Conservation (phyloP, 2,113 vertebrate genomes). For the Sphyrna mokarran region DNA sequence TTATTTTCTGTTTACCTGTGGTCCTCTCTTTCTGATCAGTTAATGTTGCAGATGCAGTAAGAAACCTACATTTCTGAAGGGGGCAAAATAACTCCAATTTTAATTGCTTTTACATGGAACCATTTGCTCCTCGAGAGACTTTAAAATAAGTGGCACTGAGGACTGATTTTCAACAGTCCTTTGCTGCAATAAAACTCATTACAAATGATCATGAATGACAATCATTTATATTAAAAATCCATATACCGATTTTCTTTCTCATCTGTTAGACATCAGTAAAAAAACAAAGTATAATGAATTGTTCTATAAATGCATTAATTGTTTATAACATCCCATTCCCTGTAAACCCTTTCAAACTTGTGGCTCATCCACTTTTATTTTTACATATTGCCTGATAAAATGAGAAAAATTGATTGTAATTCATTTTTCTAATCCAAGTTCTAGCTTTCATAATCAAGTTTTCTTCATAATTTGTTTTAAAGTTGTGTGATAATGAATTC, state of each 20-base stretch:
- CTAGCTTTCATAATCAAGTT: constrained; percentile 43
- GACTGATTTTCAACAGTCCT: constrained; percentile 12
- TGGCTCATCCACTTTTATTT: background rate
- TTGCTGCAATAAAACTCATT: background rate
- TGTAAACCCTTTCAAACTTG: constrained; percentile 44
- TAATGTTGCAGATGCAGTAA: background rate
- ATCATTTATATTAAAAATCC: constrained; percentile 51
- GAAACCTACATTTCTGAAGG: background rate
- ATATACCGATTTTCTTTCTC: constrained; percentile 49
- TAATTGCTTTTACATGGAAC: background rate
- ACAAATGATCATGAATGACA: constrained; percentile 48
- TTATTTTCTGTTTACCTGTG: background rate
- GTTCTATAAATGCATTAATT: background rate
- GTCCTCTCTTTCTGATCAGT: background rate
- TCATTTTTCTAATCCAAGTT: constrained; percentile 41
- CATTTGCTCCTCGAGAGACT: background rate
- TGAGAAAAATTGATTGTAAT: constrained; percentile 48
- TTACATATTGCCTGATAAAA: background rate
- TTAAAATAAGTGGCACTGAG: constrained; percentile 5
- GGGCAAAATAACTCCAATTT: background rate
- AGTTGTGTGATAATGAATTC: constrained; percentile 44
- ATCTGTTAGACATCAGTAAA: constrained; percentile 61
- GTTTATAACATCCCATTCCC: background rate
- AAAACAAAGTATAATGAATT: constrained; percentile 68
- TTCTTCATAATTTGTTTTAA: constrained; percentile 41